Percentiles rank a stretch among this genome's conserved stretches.
These are phyloP conservation scores for Drosophila bipectinata DNA, from an alignment of 1,140 invertebrate species.

Conservation along the genomic window DNA sequence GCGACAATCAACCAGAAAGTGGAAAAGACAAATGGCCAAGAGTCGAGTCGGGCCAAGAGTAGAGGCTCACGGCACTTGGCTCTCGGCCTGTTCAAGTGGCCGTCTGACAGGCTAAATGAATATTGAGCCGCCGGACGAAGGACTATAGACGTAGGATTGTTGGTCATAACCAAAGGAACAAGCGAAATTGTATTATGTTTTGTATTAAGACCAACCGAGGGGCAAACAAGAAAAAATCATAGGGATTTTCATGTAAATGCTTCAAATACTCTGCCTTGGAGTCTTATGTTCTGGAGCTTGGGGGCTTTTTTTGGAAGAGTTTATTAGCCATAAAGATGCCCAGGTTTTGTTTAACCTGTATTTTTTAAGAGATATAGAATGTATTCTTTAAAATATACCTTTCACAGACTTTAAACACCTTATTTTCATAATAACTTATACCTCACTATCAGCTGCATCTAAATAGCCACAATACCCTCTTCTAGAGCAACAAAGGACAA, in stretches of 20 bases:
- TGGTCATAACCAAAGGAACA: constrained; percentile 23
- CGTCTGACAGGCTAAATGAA: constrained; percentile 36
- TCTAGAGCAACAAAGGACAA: constrained; percentile 11
- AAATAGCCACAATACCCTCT: background rate
- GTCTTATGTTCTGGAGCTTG: background rate
- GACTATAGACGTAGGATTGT: background rate
- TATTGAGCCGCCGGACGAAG: constrained; percentile 11
- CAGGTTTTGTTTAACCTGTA: too few relatives aligned
- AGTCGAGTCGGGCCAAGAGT: constrained; percentile 11
- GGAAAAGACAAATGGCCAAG: constrained; percentile 48
- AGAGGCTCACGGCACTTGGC: constrained; percentile 1
- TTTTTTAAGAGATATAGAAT: too few relatives aligned
- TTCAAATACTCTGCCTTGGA: background rate
- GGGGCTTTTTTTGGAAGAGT: background rate
- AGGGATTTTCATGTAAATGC: background rate
- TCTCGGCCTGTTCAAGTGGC: constrained; percentile 22
- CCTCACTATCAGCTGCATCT: too few relatives aligned
- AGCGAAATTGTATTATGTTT: constrained; percentile 47
- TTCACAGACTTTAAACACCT: too few relatives aligned
- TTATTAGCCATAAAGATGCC: background rate
- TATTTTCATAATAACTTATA: too few relatives aligned
- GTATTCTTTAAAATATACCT: too few relatives aligned
- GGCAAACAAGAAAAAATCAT: background rate
- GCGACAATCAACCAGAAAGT: constrained; percentile 28
- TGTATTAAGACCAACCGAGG: constrained; percentile 31